These are phyloP conservation scores for Puma concolor DNA, from an alignment of 2,113 vertebrate species.

Conservation along the genomic window DNA sequence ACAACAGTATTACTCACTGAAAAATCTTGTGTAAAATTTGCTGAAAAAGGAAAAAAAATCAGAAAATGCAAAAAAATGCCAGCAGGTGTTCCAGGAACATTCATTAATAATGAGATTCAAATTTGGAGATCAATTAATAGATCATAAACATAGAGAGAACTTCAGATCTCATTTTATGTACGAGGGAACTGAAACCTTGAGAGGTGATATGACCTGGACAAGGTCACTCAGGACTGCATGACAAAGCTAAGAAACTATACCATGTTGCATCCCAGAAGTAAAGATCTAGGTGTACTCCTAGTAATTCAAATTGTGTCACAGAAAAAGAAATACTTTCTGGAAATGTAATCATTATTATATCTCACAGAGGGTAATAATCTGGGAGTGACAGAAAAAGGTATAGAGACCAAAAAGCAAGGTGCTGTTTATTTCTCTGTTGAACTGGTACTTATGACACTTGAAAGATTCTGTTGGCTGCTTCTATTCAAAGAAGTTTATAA, in stretches of 20 bases:
- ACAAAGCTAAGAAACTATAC: not conserved
- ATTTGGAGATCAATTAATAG: conserved; percentile 39
- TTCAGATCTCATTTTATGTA: not conserved
- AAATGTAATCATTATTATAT: not conserved
- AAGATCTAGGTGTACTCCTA: not conserved
- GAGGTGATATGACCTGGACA: not conserved
- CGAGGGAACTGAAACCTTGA: not conserved
- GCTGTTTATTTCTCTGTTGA: not conserved
- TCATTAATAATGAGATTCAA: conserved; percentile 37
- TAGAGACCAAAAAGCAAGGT: not conserved
- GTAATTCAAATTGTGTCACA: not conserved
- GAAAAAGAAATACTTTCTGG: not conserved
- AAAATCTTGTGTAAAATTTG: conserved; percentile 73
- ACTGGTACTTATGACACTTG: not conserved
- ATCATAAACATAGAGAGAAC: not conserved
- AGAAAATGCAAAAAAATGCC: conserved; percentile 51
- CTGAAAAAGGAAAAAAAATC: conserved; percentile 52
- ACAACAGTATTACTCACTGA: conserved; percentile 72
- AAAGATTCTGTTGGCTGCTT: not conserved
- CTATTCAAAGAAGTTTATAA: not conserved
- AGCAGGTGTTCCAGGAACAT: conserved; percentile 77
- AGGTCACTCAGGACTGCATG: not conserved
- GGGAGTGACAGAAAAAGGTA: not conserved
- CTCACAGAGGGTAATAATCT: not conserved
- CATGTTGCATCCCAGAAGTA: not conserved